These are phyloP conservation scores for Platycheirus rosarum DNA, from an alignment of 2,888 invertebrate species.

Conservation along the genomic window DNA sequence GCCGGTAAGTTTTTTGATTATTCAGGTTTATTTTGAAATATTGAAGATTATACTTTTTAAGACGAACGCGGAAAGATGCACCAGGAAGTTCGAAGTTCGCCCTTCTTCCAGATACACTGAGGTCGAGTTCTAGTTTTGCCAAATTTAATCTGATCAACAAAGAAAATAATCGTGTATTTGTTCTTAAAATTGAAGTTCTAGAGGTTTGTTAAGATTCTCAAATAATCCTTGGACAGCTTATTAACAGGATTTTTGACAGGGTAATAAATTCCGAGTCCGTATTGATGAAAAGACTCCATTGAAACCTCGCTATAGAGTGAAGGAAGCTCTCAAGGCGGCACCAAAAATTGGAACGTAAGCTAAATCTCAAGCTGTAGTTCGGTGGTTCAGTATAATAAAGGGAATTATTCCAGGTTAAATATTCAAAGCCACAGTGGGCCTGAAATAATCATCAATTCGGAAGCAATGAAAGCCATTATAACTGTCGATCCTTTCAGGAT, in stretches of 20 bases:
- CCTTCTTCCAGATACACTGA: slow-evolving; percentile 87
- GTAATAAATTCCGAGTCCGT: slow-evolving; percentile 92
- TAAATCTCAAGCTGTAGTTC: background rate
- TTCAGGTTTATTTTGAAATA: background rate
- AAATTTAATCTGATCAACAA: slow-evolving; percentile 89
- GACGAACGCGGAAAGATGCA: slow-evolving; percentile 89
- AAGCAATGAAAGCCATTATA: slow-evolving; percentile 86
- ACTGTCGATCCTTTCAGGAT: slow-evolving; percentile 91
- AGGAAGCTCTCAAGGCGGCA: slow-evolving; percentile 89
- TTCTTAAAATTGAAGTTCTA: slow-evolving; percentile 81
- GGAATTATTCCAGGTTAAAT: slow-evolving; percentile 82
- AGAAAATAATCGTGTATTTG: slow-evolving; percentile 80
- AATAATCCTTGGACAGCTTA: no score
- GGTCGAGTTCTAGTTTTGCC: slow-evolving; percentile 87
- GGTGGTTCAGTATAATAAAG: slow-evolving; percentile 78
- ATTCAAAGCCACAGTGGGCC: no score
- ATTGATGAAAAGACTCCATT: slow-evolving; percentile 93
- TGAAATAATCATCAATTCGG: slow-evolving; percentile 84
- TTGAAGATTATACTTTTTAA: slow-evolving; percentile 77
- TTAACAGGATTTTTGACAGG: slow-evolving; percentile 80
- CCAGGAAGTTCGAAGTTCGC: slow-evolving; percentile 89
- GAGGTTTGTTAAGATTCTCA: slow-evolving; percentile 74
- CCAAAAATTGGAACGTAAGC: slow-evolving; percentile 87
- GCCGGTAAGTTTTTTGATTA: slow-evolving; percentile 86
- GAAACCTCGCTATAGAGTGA: slow-evolving; percentile 89